phyloP scores from a whole-genome alignment of 2,888 invertebrate genomes.

The Campoplex nolae region DNA sequence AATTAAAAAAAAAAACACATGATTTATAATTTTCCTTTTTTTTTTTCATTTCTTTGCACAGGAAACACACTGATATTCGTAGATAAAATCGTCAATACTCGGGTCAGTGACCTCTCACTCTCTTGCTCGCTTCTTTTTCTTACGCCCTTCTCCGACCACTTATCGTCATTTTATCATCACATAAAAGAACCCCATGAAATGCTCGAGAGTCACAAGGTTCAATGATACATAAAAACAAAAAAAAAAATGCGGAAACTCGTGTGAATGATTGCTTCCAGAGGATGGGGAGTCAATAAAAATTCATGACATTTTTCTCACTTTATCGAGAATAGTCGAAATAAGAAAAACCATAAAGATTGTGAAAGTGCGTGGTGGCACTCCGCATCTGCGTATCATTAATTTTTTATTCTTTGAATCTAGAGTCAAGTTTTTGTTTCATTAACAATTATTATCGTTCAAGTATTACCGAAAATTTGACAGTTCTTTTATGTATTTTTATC shows the following conservation, averaged over 20 bases:
- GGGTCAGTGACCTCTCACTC: constrained; percentile 31
- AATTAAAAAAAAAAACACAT: background rate
- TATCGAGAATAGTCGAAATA: background rate
- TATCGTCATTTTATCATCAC: constrained; percentile 36
- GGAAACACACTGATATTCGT: background rate
- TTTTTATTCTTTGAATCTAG: background rate
- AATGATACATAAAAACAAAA: background rate
- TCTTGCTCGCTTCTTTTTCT: constrained; percentile 18
- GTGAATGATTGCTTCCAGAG: background rate
- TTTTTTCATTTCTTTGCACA: background rate
- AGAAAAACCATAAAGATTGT: background rate
- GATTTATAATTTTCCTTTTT: background rate
- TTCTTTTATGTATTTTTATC: background rate
- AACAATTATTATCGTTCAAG: background rate
- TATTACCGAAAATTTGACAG: background rate
- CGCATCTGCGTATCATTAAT: background rate
- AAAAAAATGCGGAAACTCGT: constrained; percentile 20
- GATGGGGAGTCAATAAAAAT: background rate
- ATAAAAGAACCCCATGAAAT: constrained; percentile 27
- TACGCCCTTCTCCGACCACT: background rate
- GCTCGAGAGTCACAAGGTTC: constrained; percentile 42
- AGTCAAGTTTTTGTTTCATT: background rate
- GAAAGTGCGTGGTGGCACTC: background rate
- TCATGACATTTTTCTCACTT: constrained; percentile 6
- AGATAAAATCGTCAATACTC: constrained; percentile 15